A percentile compares a stretch with the other conserved stretches of the same genome.
These are phyloP conservation scores for Brachionus asplanchnoidis DNA, from an alignment of 1,140 invertebrate genomes.

Conservation along the genomic window DNA sequence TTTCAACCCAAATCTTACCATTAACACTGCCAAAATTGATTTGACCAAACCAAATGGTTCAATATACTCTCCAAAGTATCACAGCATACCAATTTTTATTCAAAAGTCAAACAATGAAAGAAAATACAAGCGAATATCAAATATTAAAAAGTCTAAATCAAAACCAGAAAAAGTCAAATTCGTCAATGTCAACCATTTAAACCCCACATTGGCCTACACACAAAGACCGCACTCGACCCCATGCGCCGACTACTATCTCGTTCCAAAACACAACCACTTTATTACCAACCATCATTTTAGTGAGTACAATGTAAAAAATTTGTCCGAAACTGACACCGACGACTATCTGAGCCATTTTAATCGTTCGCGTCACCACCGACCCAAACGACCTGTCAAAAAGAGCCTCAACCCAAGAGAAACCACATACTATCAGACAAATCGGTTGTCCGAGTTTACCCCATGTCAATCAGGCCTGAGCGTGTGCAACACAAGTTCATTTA, in stretches of 20 bases:
- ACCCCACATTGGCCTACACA: background rate
- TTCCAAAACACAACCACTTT: background rate
- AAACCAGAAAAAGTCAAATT: conserved; percentile 8
- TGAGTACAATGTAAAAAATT: background rate
- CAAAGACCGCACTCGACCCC: background rate
- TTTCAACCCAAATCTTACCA: background rate
- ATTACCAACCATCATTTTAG: background rate
- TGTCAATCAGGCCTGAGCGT: background rate
- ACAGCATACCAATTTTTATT: background rate
- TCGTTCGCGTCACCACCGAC: background rate
- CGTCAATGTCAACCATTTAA: background rate
- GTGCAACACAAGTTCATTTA: background rate
- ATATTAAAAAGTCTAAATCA: background rate
- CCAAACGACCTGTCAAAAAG: background rate
- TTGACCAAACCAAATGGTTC: background rate
- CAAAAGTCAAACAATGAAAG: background rate
- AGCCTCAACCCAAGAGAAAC: background rate
- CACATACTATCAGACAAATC: background rate
- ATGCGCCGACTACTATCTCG: background rate
- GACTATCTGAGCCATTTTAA: background rate
- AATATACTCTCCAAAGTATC: background rate
- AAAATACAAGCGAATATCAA: background rate
- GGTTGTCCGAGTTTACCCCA: background rate
- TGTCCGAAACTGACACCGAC: background rate
- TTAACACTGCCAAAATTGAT: background rate